These are phyloP conservation scores for Enteromius thamalakanensis DNA, from an alignment of 2,797 vertebrate species.

Conservation along the genomic window DNA sequence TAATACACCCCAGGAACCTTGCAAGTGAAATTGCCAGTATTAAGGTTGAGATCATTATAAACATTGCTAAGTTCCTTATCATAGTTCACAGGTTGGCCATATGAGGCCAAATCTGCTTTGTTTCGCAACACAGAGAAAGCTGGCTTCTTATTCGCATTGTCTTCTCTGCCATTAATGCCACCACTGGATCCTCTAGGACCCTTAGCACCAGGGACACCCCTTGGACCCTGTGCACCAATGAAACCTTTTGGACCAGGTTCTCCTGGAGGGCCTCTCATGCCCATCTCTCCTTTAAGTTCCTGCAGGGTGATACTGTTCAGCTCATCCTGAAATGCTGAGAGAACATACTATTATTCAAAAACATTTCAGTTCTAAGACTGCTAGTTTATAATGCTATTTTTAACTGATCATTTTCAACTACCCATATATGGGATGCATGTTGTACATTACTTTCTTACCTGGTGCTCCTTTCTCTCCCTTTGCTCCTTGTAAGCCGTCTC, in stretches of 20 bases:
- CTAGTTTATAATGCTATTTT: not conserved
- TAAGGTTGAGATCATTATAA: constrained; percentile 64
- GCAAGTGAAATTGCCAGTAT: constrained; percentile 77
- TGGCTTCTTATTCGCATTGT: accelerated
- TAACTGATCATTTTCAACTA: not conserved
- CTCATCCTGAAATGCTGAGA: constrained; percentile 45
- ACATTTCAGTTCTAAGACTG: not conserved
- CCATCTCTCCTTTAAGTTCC: constrained; percentile 51
- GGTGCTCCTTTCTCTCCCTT: constrained; percentile 82
- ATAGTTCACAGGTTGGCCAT: constrained; percentile 69
- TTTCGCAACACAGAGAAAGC: constrained; percentile 78
- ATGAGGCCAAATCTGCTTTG: not conserved
- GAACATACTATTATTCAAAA: constrained; percentile 6
- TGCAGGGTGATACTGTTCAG: not conserved
- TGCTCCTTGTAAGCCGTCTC: constrained; percentile 76
- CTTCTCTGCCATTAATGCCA: not conserved
- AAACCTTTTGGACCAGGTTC: constrained; percentile 70
- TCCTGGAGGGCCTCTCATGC: constrained; percentile 52
- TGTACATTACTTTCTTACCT: constrained; percentile 68
- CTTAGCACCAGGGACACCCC: constrained; percentile 71
- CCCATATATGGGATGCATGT: not conserved
- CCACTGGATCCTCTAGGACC: constrained; percentile 68
- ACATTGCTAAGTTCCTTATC: constrained; percentile 67
- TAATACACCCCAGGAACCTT: constrained; percentile 79
- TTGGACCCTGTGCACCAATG: constrained; percentile 65